phyloP scores from a whole-genome alignment of 1,140 invertebrate genomes.

The Trichonephila inaurata region DNA sequence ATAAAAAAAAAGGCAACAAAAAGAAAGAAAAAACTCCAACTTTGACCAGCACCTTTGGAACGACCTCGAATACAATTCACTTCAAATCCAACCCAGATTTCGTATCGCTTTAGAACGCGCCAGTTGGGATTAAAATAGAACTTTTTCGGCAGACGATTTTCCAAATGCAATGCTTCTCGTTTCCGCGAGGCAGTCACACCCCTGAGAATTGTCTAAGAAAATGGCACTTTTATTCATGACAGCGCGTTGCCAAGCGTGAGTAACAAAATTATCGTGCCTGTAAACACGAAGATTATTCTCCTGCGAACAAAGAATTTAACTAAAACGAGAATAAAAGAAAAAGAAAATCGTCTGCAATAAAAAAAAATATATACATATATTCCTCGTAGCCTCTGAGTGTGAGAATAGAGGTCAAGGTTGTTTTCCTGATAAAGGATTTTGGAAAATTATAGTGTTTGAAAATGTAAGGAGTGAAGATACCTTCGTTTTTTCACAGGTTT shows the following conservation, averaged over 20 bases:
- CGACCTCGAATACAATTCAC: not conserved
- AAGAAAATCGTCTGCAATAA: conserved; percentile 2
- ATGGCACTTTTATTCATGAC: conserved; percentile 11
- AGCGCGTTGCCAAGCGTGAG: no score
- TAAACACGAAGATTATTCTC: not conserved
- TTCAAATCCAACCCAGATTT: conserved; percentile 14
- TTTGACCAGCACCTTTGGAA: not conserved
- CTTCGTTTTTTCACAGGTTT: not conserved
- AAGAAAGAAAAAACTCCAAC: not conserved
- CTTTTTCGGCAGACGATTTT: not conserved
- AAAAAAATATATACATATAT: not conserved
- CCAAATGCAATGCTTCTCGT: not conserved
- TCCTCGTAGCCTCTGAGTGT: not conserved
- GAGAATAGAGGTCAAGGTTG: conserved; percentile 7
- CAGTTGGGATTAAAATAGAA: not conserved
- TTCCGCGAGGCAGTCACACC: not conserved
- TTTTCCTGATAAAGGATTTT: not conserved
- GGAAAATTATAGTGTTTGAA: not conserved
- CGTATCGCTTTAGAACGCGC: not conserved
- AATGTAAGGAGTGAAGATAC: not conserved
- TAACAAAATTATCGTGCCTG: not conserved
- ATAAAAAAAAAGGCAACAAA: not conserved
- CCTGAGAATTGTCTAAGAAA: not conserved
- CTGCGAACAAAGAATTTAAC: not conserved
- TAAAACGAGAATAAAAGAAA: not conserved